These are phyloP conservation scores for Balearica regulorum DNA, from an alignment of 2,797 vertebrate genomes.

Conservation along the genomic window DNA sequence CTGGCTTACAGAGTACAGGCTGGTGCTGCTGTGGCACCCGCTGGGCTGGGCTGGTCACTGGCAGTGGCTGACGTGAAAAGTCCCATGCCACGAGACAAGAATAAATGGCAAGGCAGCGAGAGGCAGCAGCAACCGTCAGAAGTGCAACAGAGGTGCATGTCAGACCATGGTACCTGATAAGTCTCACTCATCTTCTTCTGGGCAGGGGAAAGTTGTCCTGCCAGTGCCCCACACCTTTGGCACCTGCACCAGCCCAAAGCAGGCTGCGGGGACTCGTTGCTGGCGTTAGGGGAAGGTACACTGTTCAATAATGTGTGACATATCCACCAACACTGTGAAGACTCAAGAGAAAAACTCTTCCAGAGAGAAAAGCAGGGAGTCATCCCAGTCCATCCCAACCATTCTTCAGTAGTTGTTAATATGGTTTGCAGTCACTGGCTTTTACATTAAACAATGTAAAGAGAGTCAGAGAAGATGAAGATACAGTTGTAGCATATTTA, in stretches of 20 bases:
- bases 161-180: background rate
- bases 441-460: background rate
- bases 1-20: background rate
- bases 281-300: background rate
- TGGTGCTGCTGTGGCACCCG: background rate
- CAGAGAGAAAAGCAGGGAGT: background rate
- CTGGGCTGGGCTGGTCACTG: background rate
- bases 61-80: background rate
- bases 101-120: background rate
- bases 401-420: background rate
- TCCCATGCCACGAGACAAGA: background rate
- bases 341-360: background rate
- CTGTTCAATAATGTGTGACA: background rate
- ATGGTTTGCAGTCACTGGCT: background rate
- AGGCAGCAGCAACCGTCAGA: background rate
- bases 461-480: background rate
- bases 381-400: background rate
- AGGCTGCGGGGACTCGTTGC: accelerated
- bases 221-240: background rate
- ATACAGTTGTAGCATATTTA: background rate
- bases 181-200: background rate
- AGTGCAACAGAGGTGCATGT: background rate
- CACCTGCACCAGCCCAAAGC: background rate
- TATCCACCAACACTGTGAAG: background rate
- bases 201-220: background rate